Evolutionary conservation across 2,797 vertebrate species (phyloP), one percentile per base, ranked within the genome.

Genomic region (Synaphobranchus kaupii): DNA sequence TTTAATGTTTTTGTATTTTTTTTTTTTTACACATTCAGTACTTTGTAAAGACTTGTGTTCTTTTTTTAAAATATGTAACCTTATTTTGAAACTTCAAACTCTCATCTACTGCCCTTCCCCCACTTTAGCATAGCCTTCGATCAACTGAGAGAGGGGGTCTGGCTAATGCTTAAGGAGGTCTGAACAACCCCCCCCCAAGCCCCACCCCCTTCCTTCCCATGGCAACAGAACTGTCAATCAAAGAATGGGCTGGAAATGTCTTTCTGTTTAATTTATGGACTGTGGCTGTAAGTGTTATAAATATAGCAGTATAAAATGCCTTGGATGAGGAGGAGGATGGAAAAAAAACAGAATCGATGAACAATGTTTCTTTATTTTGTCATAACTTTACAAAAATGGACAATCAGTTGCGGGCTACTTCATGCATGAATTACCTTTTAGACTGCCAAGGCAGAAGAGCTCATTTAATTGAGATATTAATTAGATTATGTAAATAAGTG

Each of bases 91-190:
- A 56, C 71, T 86, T 50, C 47, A 63, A 81, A 81, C 78, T 81
- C 44, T 81, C 78, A 81, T 81, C 78, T n/a, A 81, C 78, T n/a
- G 47, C 78, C 78, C 78, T 25, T 81, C 78, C 78, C 47, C 78
- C 78, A n/a, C 78, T 81, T 10, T 50, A 81, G 44, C 78, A 8
- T 10, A n/a, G 78, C 78, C 47, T 81, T 81, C 78, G 17, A 48
- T 48, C 6, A 50, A 50, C 44, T 4, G 78, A 47, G 15, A 17
- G 68, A 44, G 71, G 71, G 20, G 22, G 78, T 13, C 44, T 22
- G 28, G 22, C 39, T 80, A 80, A 47, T 48, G 76, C 44, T 47
- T 44, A 80, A 80, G 47, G 76, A 80, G 76, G 76, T 48, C 76
- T 48, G 17, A 48, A 22, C 17, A 12, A 47, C 7, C 20, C 15